Base-by-base conservation (phyloP, 2,797 vertebrate genomes). In the Phylloscopus collybita region DNA sequence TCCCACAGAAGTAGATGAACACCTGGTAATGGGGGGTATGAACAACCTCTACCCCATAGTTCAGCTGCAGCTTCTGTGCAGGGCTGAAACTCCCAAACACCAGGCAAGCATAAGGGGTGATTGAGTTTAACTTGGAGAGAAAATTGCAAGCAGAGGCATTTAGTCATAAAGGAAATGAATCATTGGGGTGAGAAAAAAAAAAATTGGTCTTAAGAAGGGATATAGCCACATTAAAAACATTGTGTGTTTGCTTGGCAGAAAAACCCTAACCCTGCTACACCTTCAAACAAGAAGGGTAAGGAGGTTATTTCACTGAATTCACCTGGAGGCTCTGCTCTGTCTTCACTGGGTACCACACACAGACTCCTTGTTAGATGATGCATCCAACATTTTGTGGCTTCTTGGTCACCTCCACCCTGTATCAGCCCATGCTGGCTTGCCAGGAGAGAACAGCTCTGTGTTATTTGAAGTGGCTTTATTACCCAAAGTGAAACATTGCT, bases 111-210 rank as follows among this genome's bases (percentile, higher is more conserved):
- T 18, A 54, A 73, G n/a, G 18, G 26, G 44, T 64, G 38, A 66
- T 2, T 38, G 56, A 72, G 72, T 85, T 87, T 66, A 66, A 47
- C 14, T 40, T 10, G 62, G 42, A 34, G 87, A 82, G 34, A 74
- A 81, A 91, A 80, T 36, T 76, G 53, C 64, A 80, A 51, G 44
- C 7, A 40, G n/a, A 47, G 29, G 74, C 5, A 4, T 78, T 89
- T 87, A 82, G 13, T 87, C 75, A 71, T 53, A 67, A 89, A 73
- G 87, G 67, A 92, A 88, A 85, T 71, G 13, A 92, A 71, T 82
- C 51, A 44, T 2, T 26, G 13, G 17, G 17, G 15, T 56, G 88
- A 80, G 15, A 14, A 45, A 54, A 91, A 53, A 42, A 54, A 23
- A 42, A 30, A 6, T 50, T 13, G 6, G 40, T 80, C 29, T 86